A percentile compares a stretch with the other conserved stretches of the same genome.
These are phyloP conservation scores for Cyprinodon diabolis DNA, from an alignment of 2,797 vertebrate genomes.

Conservation along the genomic window DNA sequence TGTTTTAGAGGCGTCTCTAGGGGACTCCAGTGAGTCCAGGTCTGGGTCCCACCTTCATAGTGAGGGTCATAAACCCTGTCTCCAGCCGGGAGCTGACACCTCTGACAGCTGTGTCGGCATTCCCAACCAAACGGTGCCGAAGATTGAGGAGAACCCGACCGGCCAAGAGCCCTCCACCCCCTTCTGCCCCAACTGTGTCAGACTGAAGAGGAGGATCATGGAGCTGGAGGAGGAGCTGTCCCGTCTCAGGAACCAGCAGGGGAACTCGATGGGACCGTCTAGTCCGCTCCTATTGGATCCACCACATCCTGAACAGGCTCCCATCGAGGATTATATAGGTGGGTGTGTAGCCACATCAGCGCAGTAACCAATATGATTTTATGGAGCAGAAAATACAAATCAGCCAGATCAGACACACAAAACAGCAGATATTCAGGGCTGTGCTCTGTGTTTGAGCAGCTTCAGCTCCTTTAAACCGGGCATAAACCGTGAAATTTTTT, in stretches of 20 bases:
- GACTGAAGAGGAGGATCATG: constrained; percentile 89
- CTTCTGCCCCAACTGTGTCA: constrained; percentile 95
- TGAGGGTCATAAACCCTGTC: constrained; percentile 77
- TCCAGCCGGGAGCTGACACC: constrained; percentile 52
- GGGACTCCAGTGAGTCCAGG: constrained; percentile 78
- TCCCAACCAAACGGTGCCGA: constrained; percentile 85
- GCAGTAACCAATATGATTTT: too few species aligned
- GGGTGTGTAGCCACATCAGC: neutral
- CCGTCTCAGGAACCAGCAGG: constrained; percentile 84
- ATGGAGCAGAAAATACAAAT: too few species aligned
- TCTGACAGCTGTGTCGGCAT: constrained; percentile 72
- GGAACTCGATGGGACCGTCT: constrained; percentile 58
- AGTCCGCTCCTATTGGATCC: constrained; percentile 34
- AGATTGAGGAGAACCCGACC: constrained; percentile 77
- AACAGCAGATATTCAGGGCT: neutral
- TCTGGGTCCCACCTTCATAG: constrained; percentile 70
- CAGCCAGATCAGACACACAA: neutral
- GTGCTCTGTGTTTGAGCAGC: neutral
- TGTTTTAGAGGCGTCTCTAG: constrained; percentile 90
- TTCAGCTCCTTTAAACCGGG: too few species aligned
- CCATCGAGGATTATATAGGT: constrained; percentile 91
- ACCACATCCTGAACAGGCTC: constrained; percentile 86
- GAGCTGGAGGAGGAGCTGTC: constrained; percentile 93
- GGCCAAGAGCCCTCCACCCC: constrained; percentile 88
- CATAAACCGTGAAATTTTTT: too few species aligned